A percentile compares a stretch with the other conserved stretches of the same genome.
phyloP scores from a whole-genome alignment of 2,888 invertebrate genomes.

The Ctenicera cuprea region DNA sequence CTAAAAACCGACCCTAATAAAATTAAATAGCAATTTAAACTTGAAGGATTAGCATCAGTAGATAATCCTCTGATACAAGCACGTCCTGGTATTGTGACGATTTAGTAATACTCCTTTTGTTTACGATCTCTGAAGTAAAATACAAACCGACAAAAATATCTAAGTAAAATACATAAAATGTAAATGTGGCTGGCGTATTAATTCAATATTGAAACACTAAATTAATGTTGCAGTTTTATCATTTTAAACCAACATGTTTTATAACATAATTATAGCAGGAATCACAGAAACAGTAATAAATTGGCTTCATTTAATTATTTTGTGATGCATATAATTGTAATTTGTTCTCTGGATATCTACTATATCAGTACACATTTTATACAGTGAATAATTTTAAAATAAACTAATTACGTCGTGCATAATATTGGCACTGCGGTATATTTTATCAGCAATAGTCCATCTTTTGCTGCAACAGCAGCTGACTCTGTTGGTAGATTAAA shows the following conservation, averaged over 20 bases:
- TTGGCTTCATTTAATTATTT: slow-evolving; percentile 28
- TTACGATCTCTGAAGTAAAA: no score
- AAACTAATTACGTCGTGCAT: slow-evolving; percentile 13
- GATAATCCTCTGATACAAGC: no score
- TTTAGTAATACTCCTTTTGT: no score
- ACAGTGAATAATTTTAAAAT: slow-evolving; percentile 13
- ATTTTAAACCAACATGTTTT: slow-evolving; percentile 1
- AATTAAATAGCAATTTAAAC: slow-evolving; percentile 10
- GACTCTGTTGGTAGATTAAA: not conserved
- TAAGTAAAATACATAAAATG: no score
- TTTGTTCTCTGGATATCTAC: slow-evolving; percentile 26
- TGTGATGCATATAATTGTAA: not conserved
- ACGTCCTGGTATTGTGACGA: no score
- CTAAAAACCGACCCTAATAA: slow-evolving; percentile 11
- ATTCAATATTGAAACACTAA: no score
- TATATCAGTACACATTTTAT: slow-evolving; percentile 15
- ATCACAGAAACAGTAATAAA: slow-evolving; percentile 14
- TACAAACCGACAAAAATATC: no score
- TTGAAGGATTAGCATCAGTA: not conserved
- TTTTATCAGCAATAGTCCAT: not conserved
- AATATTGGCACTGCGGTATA: not conserved
- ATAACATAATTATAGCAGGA: not conserved
- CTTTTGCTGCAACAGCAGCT: not conserved
- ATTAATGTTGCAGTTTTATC: no score
- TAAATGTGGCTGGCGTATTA: no score